Base-by-base conservation (phyloP, 2,888 invertebrate species). In the Drosophila melanocephala region DNA sequence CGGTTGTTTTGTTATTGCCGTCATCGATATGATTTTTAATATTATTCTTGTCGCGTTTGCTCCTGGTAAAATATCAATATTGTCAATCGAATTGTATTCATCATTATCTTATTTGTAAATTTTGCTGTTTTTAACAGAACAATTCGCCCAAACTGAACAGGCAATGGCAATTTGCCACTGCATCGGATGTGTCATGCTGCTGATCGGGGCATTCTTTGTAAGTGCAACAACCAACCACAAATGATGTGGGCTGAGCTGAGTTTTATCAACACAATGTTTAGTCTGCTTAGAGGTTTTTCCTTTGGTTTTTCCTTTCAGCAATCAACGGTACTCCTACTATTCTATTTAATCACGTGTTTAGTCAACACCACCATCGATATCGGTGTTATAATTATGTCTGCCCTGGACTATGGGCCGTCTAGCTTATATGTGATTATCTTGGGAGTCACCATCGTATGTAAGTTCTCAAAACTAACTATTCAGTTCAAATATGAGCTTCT, bases 81-180 rank as follows among this genome's bases (percentile, higher is more conserved):
- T 0, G 0, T 26, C 4, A 26, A 12, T 14, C 1, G 9, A 4
- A 47, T 7, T 22, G 7, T 14, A 3, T 9, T n/a, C 9, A 28
- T n/a, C 10, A 28, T 10, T 10, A 1, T 37, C 0, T 16, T 26
- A 7, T 26, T 52, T 32, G 26, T 19, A 0, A 14, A 3, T 37
- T 7, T 7, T 3, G 16, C 5, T 16, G 1, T 55, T 10, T 22
- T 5, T 32, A 33, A 6, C 55, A 87, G 19, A 12, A 0, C 12
- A 33, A 0, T 19, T 50, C 9, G 19, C 22, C 19, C 73, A 52
- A 4, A n/a, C 57, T 7, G 89, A 87, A 50, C 67, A 53, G 10
- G 91, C 87, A n/a, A 79, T 87, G 55, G 57, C 73, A 30, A 79
- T 90, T 35, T 90, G 89, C 16, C 86, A 86, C 42, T 69, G 68